Evolutionary conservation across 2,888 invertebrate species (phyloP), one percentile per base, ranked within the genome.

Genomic region (Lithosia quadra): DNA sequence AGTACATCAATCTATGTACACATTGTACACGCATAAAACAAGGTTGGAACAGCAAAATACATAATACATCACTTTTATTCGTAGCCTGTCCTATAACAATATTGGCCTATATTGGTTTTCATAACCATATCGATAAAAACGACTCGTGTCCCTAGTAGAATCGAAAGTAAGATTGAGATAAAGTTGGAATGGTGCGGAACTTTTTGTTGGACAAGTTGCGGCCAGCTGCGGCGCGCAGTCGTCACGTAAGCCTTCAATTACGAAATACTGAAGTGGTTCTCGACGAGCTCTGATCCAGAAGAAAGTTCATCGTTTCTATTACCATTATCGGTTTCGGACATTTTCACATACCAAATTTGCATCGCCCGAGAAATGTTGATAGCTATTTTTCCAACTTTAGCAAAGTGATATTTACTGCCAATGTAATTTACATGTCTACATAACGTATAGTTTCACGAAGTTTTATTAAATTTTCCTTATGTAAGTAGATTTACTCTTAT

Each of bases 191-290:
- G 89, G 90, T 88, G 83, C 72, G 82, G 84, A 91, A 91, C 87
- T 91, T 92, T 92, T 92, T 90, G 89, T 86, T 84, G 86, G 77
- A 80, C 80, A 88, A 90, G 89, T 91, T 90, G 86, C 80, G 88
- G 89, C 86, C 92, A 93, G 92, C 90, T 93, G 93, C 78, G 90
- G 88, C 88, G 84, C 81, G 78, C 85, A 89, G 87, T 91, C 92
- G 92, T 92, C 94, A 94, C 94, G 93, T 94, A 94, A 94, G 92
- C 91, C 92, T 91, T 91, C 94, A 94, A 94, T 94, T 94, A 94
- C 93, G 91, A 92, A 93, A 92, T 91, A 92, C 87, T 90, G 89
- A 88, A 92, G 90, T 88, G 90, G 90, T 90, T 91, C 88, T 90
- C 88, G 87, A 86, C 86, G 85, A 85, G 84, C 85, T 87, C 86